These are phyloP conservation scores for Bombus cullumanus DNA, from an alignment of 1,140 invertebrate species.

Conservation along the genomic window DNA sequence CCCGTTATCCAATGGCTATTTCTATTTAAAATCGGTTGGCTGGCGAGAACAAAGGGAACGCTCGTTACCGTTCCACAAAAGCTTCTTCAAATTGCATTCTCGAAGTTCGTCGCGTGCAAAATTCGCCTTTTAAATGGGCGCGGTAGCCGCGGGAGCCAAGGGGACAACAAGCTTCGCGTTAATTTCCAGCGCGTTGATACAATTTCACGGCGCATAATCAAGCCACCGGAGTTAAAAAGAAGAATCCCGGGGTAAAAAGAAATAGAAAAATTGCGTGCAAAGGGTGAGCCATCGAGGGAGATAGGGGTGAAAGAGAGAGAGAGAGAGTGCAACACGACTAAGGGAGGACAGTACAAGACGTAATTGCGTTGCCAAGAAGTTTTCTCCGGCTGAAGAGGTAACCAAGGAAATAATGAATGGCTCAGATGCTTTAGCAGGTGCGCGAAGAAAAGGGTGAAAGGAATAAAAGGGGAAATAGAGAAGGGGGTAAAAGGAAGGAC, in stretches of 20 bases:
- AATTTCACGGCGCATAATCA: constrained; percentile 47
- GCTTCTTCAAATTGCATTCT: not conserved
- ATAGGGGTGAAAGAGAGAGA: not conserved
- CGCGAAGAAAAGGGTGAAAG: constrained; percentile 43
- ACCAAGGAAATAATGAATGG: constrained; percentile 82
- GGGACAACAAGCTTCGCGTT: constrained; percentile 9
- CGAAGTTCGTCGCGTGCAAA: not conserved
- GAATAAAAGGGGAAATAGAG: constrained; percentile 34
- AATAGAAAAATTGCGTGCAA: constrained; percentile 45
- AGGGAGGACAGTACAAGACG: constrained; percentile 58
- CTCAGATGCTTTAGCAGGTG: constrained; percentile 61
- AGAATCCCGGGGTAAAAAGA: constrained; percentile 12
- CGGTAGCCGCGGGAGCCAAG: not conserved
- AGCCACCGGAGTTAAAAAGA: not conserved
- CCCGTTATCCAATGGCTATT: not conserved
- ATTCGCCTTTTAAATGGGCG: constrained; percentile 22
- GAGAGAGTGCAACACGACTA: constrained; percentile 50
- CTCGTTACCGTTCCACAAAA: not conserved
- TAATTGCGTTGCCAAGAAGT: constrained; percentile 83
- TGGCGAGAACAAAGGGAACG: not conserved
- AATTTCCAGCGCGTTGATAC: constrained; percentile 42
- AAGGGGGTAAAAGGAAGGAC: constrained; percentile 25
- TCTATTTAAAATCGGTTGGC: not conserved
- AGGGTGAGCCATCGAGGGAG: not conserved
- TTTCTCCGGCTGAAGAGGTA: constrained; percentile 80